Evolutionary conservation across 1,140 invertebrate species (phyloP).

Genomic region (Drosophila lacteicornis): DNA sequence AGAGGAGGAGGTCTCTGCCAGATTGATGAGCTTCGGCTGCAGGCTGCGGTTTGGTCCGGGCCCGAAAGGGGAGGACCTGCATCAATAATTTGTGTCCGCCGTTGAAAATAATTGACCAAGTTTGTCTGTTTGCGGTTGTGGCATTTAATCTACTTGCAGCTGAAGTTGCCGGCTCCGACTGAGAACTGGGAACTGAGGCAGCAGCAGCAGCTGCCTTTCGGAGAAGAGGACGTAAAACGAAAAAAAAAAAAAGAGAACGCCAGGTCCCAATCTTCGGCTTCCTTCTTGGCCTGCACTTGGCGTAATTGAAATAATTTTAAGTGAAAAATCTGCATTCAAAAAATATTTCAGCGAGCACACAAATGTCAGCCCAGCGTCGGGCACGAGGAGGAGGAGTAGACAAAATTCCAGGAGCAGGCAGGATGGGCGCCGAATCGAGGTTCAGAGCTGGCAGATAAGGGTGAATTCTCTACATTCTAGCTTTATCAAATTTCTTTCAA

Average conservation of each 20-base stretch:
- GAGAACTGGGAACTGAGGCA: slow-evolving; percentile 8
- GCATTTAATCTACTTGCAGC: slow-evolving; percentile 82
- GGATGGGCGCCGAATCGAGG: slow-evolving; percentile 2
- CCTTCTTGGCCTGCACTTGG: slow-evolving; percentile 57
- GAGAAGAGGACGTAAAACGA: slow-evolving; percentile 34
- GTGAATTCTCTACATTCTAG: slow-evolving; percentile 8
- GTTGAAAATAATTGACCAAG: slow-evolving; percentile 84
- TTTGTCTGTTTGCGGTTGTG: slow-evolving; percentile 82
- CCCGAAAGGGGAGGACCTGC: slow-evolving; percentile 47
- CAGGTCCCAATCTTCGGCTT: slow-evolving; percentile 26
- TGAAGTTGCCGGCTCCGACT: slow-evolving; percentile 25
- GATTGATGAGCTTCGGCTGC: slow-evolving; percentile 68
- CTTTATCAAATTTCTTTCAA: not conserved
- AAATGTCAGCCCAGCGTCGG: slow-evolving; percentile 50
- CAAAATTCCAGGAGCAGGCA: slow-evolving; percentile 43
- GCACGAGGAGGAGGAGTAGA: slow-evolving; percentile 4
- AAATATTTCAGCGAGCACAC: slow-evolving; percentile 71
- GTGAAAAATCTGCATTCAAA: slow-evolving; percentile 83
- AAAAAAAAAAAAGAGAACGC: slow-evolving; percentile 25
- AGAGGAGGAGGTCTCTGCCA: slow-evolving; percentile 34
- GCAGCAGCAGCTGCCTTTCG: slow-evolving; percentile 50
- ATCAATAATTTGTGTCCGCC: slow-evolving; percentile 83
- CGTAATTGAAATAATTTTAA: slow-evolving; percentile 83
- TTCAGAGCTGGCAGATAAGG: not conserved
- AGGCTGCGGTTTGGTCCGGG: slow-evolving; percentile 43